Base-by-base conservation (phyloP, 2,888 invertebrate genomes). In the Macaria notata region DNA sequence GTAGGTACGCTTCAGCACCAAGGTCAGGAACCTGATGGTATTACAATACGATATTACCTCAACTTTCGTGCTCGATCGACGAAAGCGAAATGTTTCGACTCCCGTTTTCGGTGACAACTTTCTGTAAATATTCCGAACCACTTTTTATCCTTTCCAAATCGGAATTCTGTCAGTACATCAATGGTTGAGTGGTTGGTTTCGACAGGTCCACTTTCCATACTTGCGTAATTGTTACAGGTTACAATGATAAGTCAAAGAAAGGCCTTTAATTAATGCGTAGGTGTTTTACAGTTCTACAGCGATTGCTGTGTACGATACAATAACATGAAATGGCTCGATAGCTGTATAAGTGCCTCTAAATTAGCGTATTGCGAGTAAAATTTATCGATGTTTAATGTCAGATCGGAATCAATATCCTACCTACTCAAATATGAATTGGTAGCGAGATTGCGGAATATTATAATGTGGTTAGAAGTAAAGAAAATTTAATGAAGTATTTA, bases 131-230 rank as follows among this genome's bases (percentile, higher is more conserved):
- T 76, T 71, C 83, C 56, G 75, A 81, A 83, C 86, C 75, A 81
- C 85, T 88, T 89, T 90, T 89, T 89, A 82, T 83, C 82, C 82
- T 84, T 85, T 84, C 83, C 82, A 81, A 86, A 84, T 84, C 76
- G 75, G 78, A 81, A 77, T 79, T 81, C 81, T 79, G 81, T 83
- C 83, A 83, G 81, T 78, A 71, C 84, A 81, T 86, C 86, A 83
- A 86, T 86, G 81, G 76, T 73, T 72, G 76, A 79, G 73, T 78
- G 78, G 72, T 69, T 64, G 59, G 70, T 71, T 69, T 65, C 68
- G 83, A 76, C 83, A 81, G 76, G 83, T 81, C 75, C 77, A 84
- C 90, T 90, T 90, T 90, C 90, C 79, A 86, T 70, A 72, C 75
- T 89, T 88, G 81, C 74, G 73, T 79, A 82, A 79, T 59, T 46